Evolutionary conservation across 2,113 vertebrate species (phyloP).

Genomic region (Leiothrix lutea): DNA sequence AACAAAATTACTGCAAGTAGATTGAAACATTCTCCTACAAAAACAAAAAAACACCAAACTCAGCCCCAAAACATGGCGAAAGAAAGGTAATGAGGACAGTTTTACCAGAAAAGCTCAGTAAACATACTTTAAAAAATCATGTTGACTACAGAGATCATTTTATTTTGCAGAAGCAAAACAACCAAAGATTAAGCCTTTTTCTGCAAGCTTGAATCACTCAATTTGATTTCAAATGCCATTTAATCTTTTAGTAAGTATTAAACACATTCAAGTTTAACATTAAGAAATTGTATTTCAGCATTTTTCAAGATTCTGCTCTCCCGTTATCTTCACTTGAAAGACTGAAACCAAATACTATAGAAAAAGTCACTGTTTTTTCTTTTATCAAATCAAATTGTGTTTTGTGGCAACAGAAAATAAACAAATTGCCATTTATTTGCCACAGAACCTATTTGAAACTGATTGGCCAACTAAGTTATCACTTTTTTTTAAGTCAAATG

Average conservation of each 20-base stretch:
- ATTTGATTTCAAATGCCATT: neutral
- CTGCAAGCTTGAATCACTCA: neutral
- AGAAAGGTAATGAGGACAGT: neutral
- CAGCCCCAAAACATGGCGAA: neutral
- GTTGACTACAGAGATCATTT: neutral
- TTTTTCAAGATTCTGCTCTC: neutral
- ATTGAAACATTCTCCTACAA: neutral
- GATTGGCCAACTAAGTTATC: neutral
- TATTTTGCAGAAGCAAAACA: neutral
- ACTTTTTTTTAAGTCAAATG: neutral
- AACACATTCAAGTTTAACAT: neutral
- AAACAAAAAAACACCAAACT: neutral
- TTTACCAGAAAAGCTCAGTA: neutral
- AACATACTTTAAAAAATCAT: neutral
- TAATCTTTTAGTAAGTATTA: conserved; percentile 4
- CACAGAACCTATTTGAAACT: neutral
- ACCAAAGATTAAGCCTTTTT: neutral
- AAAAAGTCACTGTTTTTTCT: neutral
- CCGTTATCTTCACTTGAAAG: neutral
- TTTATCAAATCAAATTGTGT: neutral
- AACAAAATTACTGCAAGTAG: neutral
- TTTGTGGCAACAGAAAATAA: neutral
- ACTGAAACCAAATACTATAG: neutral
- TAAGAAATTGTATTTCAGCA: neutral
- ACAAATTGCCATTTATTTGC: conserved; percentile 5